These are phyloP conservation scores for Notothenia rossii DNA, from an alignment of 2,113 vertebrate genomes.

Conservation along the genomic window DNA sequence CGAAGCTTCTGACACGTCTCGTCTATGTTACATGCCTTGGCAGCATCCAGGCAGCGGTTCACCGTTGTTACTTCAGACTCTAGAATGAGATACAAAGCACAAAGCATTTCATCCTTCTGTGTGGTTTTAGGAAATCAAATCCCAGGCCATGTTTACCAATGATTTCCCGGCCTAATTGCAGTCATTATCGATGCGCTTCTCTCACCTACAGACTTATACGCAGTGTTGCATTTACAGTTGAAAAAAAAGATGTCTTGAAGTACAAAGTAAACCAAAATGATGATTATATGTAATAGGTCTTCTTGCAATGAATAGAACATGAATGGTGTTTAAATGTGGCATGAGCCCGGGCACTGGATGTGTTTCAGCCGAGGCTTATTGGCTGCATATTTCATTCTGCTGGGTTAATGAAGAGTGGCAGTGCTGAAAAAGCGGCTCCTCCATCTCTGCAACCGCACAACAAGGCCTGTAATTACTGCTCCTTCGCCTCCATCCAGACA, in stretches of 20 bases:
- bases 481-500: slow-evolving; percentile 32
- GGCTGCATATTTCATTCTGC: slow-evolving; percentile 77
- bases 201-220: slow-evolving; percentile 21
- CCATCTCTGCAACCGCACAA: slow-evolving; percentile 54
- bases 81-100: slow-evolving; percentile 54
- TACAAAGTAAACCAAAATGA: slow-evolving; percentile 51
- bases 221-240: slow-evolving; percentile 31
- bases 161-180: slow-evolving; percentile 48
- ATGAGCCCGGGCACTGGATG: slow-evolving; percentile 70
- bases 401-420: slow-evolving; percentile 72
- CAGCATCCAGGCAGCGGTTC: slow-evolving; percentile 95
- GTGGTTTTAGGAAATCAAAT: slow-evolving; percentile 55
- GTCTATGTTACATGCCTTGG: slow-evolving; percentile 95
- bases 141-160: slow-evolving; percentile 65
- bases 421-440: slow-evolving; percentile 47
- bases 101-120: slow-evolving; percentile 36
- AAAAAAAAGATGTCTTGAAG: slow-evolving; percentile 20
- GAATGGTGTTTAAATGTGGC: slow-evolving; percentile 76
- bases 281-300: slow-evolving; percentile 57
- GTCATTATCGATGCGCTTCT: slow-evolving; percentile 17
- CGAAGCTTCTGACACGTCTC: slow-evolving; percentile 92
- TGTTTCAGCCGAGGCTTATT: slow-evolving; percentile 70
- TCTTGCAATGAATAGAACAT: slow-evolving; percentile 79
- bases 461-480: slow-evolving; percentile 66
- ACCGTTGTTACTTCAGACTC: slow-evolving; percentile 88